Base-by-base conservation (phyloP, 2,888 invertebrate genomes). In the Rhopalosiphum nymphaeae region DNA sequence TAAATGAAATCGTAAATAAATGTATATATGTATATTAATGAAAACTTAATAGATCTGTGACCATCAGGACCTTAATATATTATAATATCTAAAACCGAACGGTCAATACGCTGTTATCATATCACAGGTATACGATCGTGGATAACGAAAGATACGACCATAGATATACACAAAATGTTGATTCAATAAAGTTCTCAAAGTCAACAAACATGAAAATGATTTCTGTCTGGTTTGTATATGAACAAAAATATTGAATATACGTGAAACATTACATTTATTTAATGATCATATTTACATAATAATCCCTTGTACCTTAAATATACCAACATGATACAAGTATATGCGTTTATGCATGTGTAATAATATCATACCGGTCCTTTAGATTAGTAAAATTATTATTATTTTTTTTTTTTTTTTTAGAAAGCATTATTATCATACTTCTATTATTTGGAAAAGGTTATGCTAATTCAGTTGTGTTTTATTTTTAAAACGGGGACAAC, bases 271-370 rank as follows among this genome's bases (percentile, higher is more conserved):
- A 44, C 56, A 85, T 91, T 53, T 16, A 78, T 91, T 85, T 85
- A 91, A 91, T 56, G n/a, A 57, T 44, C 36, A 21, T 91, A 91
- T 91, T 91, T 91, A 91, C 91, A 85, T 91, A 86, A 91, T 91
- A 86, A 85, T 91, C 85, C 85, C 57, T 86, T 91, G 26, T 56
- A 57, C 44, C 91, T 91, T 57, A 44, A 57, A 57, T 56, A 86
- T 56, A 85, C 29, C 29, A n/a, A 85, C 36, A 42, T 29, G 78
- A 78, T 36, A 78, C 78, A 9, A 78, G 21, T 78, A 36, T 36
- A 78, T 78, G 13, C 78, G 36, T 78, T 78, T 78, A 21, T 78
- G 78, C 5, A 36, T 42, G 7, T 42, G 36, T 78, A n/a, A 67
- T 67, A 67, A 67, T 67, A 78, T 78, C 36, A 21, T 36, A 78